Percentiles rank a stretch among this genome's conserved stretches.
Conservation (phyloP, 35 echinoderm and acorn worm genomes). For the Lytechinus variegatus region DNA sequence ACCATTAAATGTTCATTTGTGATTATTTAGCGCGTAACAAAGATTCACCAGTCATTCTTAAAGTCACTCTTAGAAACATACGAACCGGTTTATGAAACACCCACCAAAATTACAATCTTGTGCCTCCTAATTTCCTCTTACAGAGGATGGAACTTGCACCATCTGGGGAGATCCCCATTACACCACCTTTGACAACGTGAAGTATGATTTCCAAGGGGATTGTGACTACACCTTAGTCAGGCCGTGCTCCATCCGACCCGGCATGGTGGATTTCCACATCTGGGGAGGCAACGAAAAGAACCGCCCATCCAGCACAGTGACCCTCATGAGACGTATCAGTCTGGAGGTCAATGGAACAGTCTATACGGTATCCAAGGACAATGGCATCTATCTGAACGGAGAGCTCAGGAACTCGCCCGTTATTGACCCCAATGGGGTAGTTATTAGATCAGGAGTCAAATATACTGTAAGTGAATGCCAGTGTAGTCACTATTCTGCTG, state of each 20-base stretch:
- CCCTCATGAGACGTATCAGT: conserved; percentile 40
- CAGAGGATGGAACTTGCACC: conserved; percentile 64
- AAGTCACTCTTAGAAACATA: too few species aligned
- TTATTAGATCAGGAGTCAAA: background rate
- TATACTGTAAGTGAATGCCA: background rate
- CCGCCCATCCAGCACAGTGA: conserved; percentile 64
- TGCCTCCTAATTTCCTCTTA: background rate
- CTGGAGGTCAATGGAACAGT: conserved; percentile 50
- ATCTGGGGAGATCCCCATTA: conserved; percentile 86
- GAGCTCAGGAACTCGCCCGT: background rate
- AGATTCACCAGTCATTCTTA: too few species aligned
- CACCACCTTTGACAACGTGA: conserved; percentile 71
- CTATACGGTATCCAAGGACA: conserved; percentile 43
- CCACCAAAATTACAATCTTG: background rate
- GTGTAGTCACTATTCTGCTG: too few species aligned
- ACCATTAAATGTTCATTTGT: too few species aligned
- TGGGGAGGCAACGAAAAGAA: conserved; percentile 43
- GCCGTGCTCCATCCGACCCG: conserved; percentile 47
- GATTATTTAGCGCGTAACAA: too few species aligned
- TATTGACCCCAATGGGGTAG: background rate
- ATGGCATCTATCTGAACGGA: conserved; percentile 44
- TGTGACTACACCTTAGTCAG: conserved; percentile 72
- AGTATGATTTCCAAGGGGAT: conserved; percentile 81
- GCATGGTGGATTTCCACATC: conserved; percentile 42
- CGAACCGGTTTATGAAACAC: too few species aligned